Base-by-base conservation (phyloP, 2,113 vertebrate species). In the Blennius ocellaris region DNA sequence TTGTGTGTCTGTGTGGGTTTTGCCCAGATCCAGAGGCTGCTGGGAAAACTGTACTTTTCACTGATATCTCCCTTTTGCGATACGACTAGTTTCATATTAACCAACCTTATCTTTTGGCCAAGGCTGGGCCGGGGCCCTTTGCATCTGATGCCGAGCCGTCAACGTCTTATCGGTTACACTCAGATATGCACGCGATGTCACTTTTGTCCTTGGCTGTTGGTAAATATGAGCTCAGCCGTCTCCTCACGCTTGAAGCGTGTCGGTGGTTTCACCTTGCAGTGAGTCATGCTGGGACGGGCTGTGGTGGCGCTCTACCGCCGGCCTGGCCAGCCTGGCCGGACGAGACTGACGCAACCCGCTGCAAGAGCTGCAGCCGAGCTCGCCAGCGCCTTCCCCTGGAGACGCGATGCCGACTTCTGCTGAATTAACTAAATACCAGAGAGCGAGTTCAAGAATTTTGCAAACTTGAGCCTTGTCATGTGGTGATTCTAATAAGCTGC, bases 291-390 rank as follows among this genome's bases (percentile, higher is more conserved):
- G 17, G n/a, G 52, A 53, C 53, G 16, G 30, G 30, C 11, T 3
- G 66, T 21, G 58, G 70, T 43, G 66, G 80, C 0, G 58, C 74
- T 70, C 50, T 36, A n/a, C 40, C 14, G 8, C 53, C 41, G 51
- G 52, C 14, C 21, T 2, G 21, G 4, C 21, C 21, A 4, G 57
- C 54, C 45, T 3, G n/a, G 16, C 65, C 38, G 41, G 66, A 69
- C 5, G 0, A 57, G 73, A 73, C 87, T 93, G 90, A 93, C 86
- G 92, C 87, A 92, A 90, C 85, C 72, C 73, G 60, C 81, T 86
- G 90, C 70, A 93, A 91, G 81, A 81, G 61, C 82, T 66, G 60
- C 76, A 58, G 56, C 62, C 36, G n/a, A 49, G 11, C 21, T 30
- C 21, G 21, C 4, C 2, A 30, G 37, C 45, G 39, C 41, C 6